Evolutionary conservation across 2,113 vertebrate genomes (phyloP).

Genomic region (Hipposideros armiger): DNA sequence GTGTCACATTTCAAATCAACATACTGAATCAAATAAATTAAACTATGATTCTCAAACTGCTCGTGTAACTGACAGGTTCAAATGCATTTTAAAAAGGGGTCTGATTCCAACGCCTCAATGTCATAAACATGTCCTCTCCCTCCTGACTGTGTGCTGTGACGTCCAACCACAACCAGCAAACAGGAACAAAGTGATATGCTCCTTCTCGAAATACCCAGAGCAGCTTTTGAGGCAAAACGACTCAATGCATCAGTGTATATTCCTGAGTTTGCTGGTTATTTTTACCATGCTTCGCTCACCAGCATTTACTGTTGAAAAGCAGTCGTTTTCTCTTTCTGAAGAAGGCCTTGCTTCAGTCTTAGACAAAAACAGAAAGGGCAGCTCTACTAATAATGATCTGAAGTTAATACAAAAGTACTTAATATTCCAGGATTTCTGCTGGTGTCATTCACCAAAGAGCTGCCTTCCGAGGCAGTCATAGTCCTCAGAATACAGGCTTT

Average conservation of each 20-base stretch:
- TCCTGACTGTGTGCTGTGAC: fast-evolving
- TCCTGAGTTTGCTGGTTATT: neutral
- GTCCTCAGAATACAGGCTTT: fast-evolving
- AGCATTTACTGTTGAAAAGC: slow-evolving; percentile 55
- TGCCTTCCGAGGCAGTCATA: fast-evolving
- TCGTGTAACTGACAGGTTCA: slow-evolving; percentile 62
- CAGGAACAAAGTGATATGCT: neutral
- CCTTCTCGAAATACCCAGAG: fast-evolving
- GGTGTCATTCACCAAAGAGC: neutral
- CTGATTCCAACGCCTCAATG: neutral
- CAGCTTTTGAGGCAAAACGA: neutral
- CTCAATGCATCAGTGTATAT: fast-evolving
- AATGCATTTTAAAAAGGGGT: slow-evolving; percentile 66
- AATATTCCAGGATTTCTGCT: neutral
- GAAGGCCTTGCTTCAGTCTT: slow-evolving; percentile 3
- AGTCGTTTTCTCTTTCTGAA: slow-evolving; percentile 11
- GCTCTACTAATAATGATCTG: neutral
- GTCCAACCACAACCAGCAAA: neutral
- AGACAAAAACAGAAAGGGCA: neutral
- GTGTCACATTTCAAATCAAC: slow-evolving; percentile 73
- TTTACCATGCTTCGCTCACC: neutral
- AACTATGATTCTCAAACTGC: slow-evolving; percentile 64
- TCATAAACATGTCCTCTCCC: neutral
- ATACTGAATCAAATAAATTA: slow-evolving; percentile 74
- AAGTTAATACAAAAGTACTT: neutral